Conservation (phyloP, 2,797 vertebrate genomes). For the Gymnopithys bicolor region DNA sequence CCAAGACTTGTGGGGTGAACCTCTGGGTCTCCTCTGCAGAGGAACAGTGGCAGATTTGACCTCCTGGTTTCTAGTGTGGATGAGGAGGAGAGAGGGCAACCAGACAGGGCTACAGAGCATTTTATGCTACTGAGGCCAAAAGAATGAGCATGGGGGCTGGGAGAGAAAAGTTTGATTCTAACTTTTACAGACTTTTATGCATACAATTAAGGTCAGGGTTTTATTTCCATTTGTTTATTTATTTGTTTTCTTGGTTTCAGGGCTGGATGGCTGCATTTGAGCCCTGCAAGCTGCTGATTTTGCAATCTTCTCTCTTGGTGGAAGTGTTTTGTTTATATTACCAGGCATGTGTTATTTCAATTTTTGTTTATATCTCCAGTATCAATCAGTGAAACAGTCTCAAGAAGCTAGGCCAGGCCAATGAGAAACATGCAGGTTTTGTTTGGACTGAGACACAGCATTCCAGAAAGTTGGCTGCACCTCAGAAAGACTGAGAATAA, state of each 20-base stretch:
- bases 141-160: neutral
- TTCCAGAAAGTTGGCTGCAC: conserved; percentile 72
- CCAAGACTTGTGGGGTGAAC: neutral
- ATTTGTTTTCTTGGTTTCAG: neutral
- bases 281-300: conserved; percentile 17
- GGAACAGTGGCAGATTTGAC: neutral
- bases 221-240: conserved; percentile 13
- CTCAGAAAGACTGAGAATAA: conserved; percentile 62
- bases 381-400: conserved; percentile 56
- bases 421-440: conserved; percentile 70
- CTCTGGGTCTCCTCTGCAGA: neutral
- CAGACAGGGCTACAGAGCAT: rapidly evolving
- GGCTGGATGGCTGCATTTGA: neutral
- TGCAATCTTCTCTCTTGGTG: conserved; percentile 34
- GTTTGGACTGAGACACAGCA: conserved; percentile 52
- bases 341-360: conserved; percentile 51
- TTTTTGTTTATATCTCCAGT: conserved; percentile 69
- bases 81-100: neutral
- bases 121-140: neutral
- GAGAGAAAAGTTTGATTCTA: neutral
- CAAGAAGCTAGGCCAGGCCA: conserved; percentile 55
- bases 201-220: neutral
- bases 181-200: neutral
- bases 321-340: conserved; percentile 53
- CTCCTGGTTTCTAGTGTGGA: neutral